phyloP scores from a whole-genome alignment of 2,888 invertebrate species.

The Megamerina dolium region DNA sequence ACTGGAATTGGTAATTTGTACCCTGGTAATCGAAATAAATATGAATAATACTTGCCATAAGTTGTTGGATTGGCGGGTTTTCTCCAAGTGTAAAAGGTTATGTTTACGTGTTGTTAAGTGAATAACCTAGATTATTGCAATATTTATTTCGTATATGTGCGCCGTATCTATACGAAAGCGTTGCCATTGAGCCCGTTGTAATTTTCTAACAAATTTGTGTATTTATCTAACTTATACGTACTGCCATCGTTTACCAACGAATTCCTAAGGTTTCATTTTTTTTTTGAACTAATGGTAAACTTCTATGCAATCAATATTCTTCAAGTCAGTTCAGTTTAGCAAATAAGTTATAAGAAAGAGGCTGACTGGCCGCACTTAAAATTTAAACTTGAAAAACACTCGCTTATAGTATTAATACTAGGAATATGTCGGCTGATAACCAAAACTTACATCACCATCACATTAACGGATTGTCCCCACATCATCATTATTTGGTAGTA shows the following conservation, averaged over 20 bases:
- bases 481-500: constrained; percentile 44
- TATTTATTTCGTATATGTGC: neutral
- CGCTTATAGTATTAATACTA: neutral
- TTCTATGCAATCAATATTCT: too few species aligned
- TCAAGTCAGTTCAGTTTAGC: constrained; percentile 26
- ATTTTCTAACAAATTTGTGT: constrained; percentile 16
- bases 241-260: neutral
- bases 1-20: too few species aligned
- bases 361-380: too few species aligned
- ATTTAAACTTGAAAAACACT: neutral
- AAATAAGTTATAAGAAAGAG: constrained; percentile 16
- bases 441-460: constrained; percentile 38
- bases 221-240: constrained; percentile 3
- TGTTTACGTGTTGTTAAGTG: constrained; percentile 34
- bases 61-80: too few species aligned
- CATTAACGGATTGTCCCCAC: constrained; percentile 38
- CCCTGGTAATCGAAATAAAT: too few species aligned
- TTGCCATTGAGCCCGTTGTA: constrained; percentile 42
- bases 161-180: constrained; percentile 9
- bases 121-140: constrained; percentile 48
- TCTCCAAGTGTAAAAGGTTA: neutral
- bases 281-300: too few species aligned
- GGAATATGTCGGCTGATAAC: constrained; percentile 34
- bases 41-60: too few species aligned
- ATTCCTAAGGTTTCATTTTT: too few species aligned